Evolutionary conservation across 2,113 vertebrate genomes (phyloP).

Genomic region (Pseudolaguvia tuberculata): DNA sequence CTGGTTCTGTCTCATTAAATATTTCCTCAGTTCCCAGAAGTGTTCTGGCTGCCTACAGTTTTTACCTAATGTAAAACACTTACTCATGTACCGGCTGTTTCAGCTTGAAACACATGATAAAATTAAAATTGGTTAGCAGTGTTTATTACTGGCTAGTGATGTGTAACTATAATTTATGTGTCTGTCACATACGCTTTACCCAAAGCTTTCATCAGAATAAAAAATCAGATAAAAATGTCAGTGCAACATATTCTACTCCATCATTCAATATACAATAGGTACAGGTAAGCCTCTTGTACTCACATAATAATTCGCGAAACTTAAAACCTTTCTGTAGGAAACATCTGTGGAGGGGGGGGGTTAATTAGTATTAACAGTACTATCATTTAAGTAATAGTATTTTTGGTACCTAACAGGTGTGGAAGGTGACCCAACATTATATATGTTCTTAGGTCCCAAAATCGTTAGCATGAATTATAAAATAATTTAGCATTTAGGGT

Average conservation of each 20-base stretch:
- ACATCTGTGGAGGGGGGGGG: neutral
- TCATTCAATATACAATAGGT: neutral
- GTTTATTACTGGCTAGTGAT: neutral
- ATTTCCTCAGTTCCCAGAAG: neutral
- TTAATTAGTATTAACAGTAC: too few species aligned
- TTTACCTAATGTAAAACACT: neutral
- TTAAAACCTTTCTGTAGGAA: neutral
- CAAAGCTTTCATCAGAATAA: conserved; percentile 3
- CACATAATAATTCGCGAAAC: neutral
- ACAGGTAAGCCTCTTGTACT: neutral
- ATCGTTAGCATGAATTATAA: too few species aligned
- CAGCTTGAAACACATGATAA: neutral
- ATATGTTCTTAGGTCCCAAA: too few species aligned
- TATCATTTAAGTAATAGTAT: too few species aligned
- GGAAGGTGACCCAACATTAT: too few species aligned
- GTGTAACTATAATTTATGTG: neutral
- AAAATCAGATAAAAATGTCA: too few species aligned
- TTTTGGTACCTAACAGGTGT: too few species aligned
- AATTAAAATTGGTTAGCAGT: neutral
- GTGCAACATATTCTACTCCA: neutral
- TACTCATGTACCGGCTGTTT: neutral
- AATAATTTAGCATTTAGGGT: neutral
- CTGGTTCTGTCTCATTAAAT: conserved; percentile 25
- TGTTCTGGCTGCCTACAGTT: neutral
- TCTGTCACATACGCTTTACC: neutral